Conservation (phyloP, 2,797 vertebrate species). For the Brachyrhaphis roseni region DNA sequence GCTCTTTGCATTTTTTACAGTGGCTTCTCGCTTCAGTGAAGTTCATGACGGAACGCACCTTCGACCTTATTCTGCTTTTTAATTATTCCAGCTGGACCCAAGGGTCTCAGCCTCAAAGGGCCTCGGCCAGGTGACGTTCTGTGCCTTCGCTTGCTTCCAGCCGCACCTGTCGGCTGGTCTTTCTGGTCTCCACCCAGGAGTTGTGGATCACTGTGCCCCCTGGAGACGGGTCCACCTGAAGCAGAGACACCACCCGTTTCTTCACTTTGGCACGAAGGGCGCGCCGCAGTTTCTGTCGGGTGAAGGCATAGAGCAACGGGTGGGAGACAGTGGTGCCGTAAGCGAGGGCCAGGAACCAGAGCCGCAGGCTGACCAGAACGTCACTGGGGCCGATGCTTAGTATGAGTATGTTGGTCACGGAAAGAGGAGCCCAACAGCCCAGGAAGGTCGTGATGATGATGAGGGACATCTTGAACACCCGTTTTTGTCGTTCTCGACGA, state of each 20-base stretch:
- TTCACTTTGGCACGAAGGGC: constrained; percentile 83
- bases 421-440: constrained; percentile 81
- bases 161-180: constrained; percentile 71
- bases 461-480: constrained; percentile 83
- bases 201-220: constrained; percentile 85
- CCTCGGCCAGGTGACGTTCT: constrained; percentile 82
- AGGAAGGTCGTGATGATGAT: constrained; percentile 84
- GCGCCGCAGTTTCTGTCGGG: constrained; percentile 81
- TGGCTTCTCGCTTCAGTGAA: constrained; percentile 38
- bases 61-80: constrained; percentile 38
- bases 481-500: constrained; percentile 79
- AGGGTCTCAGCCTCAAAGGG: constrained; percentile 65
- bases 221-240: constrained; percentile 84
- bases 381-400: constrained; percentile 80
- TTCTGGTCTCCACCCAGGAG: constrained; percentile 86
- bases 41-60: constrained; percentile 54
- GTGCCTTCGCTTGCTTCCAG: constrained; percentile 82
- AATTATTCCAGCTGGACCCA: constrained; percentile 15
- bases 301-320: constrained; percentile 83
- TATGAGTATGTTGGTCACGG: constrained; percentile 82
- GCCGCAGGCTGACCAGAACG: constrained; percentile 74
- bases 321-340: constrained; percentile 83
- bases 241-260: constrained; percentile 83
- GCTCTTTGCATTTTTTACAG: constrained; percentile 45
- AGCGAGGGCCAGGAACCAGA: constrained; percentile 84